phyloP scores from a whole-genome alignment of 2,113 vertebrate genomes.

The Bos indicus region DNA sequence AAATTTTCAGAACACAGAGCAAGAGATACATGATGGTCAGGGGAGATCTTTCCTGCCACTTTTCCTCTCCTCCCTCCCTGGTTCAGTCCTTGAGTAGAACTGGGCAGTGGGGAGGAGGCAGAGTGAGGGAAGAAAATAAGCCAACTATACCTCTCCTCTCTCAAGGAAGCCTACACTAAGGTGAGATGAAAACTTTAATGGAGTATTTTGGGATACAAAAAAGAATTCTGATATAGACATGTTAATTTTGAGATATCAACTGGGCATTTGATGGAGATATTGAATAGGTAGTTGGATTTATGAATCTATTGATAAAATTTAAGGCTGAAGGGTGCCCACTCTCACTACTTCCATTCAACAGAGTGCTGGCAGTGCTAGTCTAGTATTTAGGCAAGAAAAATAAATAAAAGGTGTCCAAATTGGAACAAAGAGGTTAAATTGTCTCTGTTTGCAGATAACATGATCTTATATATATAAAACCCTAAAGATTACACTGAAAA shows the following conservation, averaged over 20 bases:
- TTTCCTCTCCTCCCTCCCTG: not conserved
- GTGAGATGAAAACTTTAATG: not conserved
- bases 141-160: not conserved
- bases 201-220: not conserved
- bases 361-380: not conserved
- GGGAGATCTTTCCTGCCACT: not conserved
- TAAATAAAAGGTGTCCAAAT: not conserved
- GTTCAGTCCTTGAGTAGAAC: not conserved
- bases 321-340: not conserved
- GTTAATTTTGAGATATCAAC: not conserved
- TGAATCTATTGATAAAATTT: not conserved
- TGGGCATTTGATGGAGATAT: not conserved
- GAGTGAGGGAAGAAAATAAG: not conserved
- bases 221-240: not conserved
- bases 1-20: not conserved
- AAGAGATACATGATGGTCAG: not conserved
- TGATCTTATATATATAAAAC: not conserved
- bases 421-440: not conserved
- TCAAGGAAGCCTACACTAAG: not conserved
- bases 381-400: not conserved
- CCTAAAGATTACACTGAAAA: not conserved
- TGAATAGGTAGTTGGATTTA: not conserved
- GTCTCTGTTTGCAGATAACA: not conserved
- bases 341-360: not conserved
- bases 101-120: not conserved